Conservation (phyloP, 2,113 vertebrate genomes). For the Pseudorhombus dupliciocellatus region DNA sequence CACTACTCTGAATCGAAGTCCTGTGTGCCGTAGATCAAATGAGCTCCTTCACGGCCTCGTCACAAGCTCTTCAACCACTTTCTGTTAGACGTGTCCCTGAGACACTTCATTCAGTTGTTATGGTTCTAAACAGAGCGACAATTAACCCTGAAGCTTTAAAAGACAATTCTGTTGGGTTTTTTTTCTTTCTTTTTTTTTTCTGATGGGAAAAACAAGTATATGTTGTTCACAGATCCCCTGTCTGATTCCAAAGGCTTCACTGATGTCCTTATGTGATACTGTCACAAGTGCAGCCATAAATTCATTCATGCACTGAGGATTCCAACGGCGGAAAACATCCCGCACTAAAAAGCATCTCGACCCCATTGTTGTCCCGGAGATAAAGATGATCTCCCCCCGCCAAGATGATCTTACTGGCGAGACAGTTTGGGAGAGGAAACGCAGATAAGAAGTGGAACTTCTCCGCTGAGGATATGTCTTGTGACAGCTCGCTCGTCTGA, state of each 20-base stretch:
- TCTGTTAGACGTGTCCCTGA: too few relatives aligned
- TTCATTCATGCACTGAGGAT: conserved; percentile 36
- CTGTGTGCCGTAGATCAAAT: neutral
- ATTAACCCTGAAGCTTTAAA: neutral
- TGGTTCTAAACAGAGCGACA: neutral
- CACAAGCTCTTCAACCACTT: neutral
- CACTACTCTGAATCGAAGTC: too few relatives aligned
- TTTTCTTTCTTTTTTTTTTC: neutral
- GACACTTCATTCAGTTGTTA: neutral
- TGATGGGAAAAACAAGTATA: neutral
- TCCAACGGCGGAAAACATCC: conserved; percentile 22
- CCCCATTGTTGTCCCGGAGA: conserved; percentile 44
- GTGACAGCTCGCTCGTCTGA: conserved; percentile 50
- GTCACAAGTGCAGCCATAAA: conserved; percentile 38
- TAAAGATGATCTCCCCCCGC: conserved; percentile 38
- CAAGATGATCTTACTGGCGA: conserved; percentile 31
- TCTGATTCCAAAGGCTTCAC: neutral
- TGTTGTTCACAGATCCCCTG: neutral
- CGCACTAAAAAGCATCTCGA: conserved; percentile 30
- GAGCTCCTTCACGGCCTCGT: neutral
- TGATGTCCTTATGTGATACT: conserved; percentile 2
- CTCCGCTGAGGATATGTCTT: conserved; percentile 42
- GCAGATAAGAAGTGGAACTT: conserved; percentile 42
- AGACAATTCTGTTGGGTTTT: neutral
- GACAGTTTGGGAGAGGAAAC: conserved; percentile 30